Base-by-base conservation (phyloP, 2,113 vertebrate species). In the Sinocyclocheilus grahami region DNA sequence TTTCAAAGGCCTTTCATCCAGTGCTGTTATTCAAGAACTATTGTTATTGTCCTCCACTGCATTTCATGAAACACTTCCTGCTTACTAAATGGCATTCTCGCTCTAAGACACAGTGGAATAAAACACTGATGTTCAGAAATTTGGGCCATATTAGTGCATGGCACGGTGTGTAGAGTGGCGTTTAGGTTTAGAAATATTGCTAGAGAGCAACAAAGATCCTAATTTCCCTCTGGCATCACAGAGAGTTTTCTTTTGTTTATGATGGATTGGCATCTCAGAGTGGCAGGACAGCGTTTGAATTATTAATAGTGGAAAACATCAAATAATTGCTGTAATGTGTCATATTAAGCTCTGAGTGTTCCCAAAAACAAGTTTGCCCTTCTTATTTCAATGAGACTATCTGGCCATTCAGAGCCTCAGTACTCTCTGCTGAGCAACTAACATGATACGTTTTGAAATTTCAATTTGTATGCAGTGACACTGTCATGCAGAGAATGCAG, bases 221-320 rank as follows among this genome's bases (percentile, higher is more conserved):
- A 63, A 69, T 86, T 88, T 72, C 84, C 88, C 86, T 84, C 24
- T 78, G 86, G 87, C 85, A 22, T 63, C 67, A 51, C 24, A 51
- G 67, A 74, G 74, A 82, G 87, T 78, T 85, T 75, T 78, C 85
- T 87, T 88, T 87, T 89, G 84, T 89, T 87, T 75, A 69, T 90
- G 88, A 91, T 90, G 78, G 90, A 91, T 91, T 77, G 89, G 86
- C 85, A 80, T 89, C 87, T 86, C 87, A 11, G 69, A 85, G 75
- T 82, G 63, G 82, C 86, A 75, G 77, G 83, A 86, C 84, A 83
- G 85, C 81, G 80, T 87, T 87, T 90, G 88, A 90, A 91, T 90
- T 90, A 91, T 89, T 90, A 91, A 89, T 90, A 84, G 71, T 22
- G 78, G 83, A 86, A 90, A 90, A 90, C 78, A 82, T 88, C 85